phyloP scores from a whole-genome alignment of 2,888 invertebrate genomes.

The Troides helena region DNA sequence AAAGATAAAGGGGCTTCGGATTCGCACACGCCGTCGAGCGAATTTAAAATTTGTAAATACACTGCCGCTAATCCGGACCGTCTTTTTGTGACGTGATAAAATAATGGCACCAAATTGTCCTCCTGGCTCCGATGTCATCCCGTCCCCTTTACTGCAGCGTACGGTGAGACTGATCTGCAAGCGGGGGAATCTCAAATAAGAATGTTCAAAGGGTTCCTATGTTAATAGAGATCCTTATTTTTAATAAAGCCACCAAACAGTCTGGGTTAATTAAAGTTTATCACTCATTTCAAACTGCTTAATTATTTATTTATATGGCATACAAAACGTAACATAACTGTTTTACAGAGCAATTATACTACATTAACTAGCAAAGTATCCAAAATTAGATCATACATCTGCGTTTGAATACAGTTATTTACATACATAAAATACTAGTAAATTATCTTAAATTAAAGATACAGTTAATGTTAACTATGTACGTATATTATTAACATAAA shows the following conservation, averaged over 20 bases:
- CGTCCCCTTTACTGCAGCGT: slow-evolving; percentile 34
- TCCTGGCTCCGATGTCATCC: slow-evolving; percentile 36
- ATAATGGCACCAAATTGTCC: slow-evolving; percentile 62
- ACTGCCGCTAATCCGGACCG: slow-evolving; percentile 51
- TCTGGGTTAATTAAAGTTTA: background rate
- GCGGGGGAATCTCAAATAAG: slow-evolving; percentile 7
- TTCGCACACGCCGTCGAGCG: slow-evolving; percentile 49
- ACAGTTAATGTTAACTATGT: too few species aligned
- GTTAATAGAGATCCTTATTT: background rate
- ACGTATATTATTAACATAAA: too few species aligned
- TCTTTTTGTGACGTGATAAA: slow-evolving; percentile 64
- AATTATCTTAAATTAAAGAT: too few species aligned
- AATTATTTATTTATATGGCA: too few species aligned
- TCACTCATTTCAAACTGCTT: too few species aligned
- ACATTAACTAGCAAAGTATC: too few species aligned
- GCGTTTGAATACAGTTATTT: too few species aligned
- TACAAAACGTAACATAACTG: too few species aligned
- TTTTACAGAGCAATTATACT: too few species aligned
- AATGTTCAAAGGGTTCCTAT: slow-evolving; percentile 4
- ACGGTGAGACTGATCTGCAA: slow-evolving; percentile 32
- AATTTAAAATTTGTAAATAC: slow-evolving; percentile 67
- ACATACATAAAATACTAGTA: too few species aligned
- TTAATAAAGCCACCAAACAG: background rate
- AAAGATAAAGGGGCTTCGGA: slow-evolving; percentile 59
- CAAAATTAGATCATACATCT: too few species aligned